Base-by-base conservation (phyloP, 2,888 invertebrate species). In the Tetragonula carbonaria region DNA sequence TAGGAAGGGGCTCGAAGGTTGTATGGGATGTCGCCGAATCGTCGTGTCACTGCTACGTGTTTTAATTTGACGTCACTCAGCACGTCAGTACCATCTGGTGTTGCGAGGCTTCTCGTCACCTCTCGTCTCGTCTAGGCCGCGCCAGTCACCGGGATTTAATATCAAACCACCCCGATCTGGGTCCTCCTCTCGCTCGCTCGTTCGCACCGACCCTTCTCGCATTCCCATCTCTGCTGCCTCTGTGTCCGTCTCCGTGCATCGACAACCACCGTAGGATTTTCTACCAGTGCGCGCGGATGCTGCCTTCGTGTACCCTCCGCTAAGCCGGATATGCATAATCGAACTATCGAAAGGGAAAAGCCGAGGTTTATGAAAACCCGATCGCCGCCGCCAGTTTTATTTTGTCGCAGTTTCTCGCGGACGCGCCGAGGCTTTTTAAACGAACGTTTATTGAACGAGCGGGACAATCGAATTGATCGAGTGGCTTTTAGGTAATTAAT, bases 61-160 rank as follows among this genome's bases (percentile, higher is more conserved):
- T 94, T 94, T 93, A 93, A 93, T 93, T 93, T 93, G 93, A 93
- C 93, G 93, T 93, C 93, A 93, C 93, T 93, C 93, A 92, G 91
- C 91, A 89, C 91, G 93, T 93, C 93, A 93, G 92, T 92, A 92
- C 92, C 93, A 94, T 93, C 93, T 93, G 93, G 92, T 92, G 93
- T 93, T 92, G 91, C 91, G 91, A 91, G 91, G 90, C 90, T 90
- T 91, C 89, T 90, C 88, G 84, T 82, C 86, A 82, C 83, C 90
- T 88, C 87, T 87, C 91, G 87, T 90, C 89, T 90, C 90, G 92
- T 90, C 92, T 91, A 88, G 91, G 90, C 91, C 91, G 91, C 91
- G 92, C 92, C 93, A 93, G 93, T 93, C 93, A 93, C 90, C 90
- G 87, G 92, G 92, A 93, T 93, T 94, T 93, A 93, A 94, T 94